Evolutionary conservation across 2,888 invertebrate species (phyloP), one percentile per base, ranked within the genome.

Genomic region (Dorcus hopei): DNA sequence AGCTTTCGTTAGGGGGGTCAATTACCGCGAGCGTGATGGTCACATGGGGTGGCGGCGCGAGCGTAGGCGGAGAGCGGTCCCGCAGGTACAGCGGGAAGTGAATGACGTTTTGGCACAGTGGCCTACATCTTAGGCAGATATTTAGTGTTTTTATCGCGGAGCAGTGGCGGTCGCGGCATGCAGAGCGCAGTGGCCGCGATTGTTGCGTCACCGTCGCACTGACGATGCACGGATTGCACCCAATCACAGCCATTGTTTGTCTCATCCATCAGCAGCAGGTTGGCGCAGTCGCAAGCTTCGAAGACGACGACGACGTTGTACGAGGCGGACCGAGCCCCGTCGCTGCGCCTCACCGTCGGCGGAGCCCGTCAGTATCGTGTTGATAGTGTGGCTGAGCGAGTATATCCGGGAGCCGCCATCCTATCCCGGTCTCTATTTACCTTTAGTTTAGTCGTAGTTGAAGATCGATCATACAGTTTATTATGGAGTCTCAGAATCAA

Each of bases 401-500:
- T 75, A 83, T 82, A 80, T 80, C 81, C 81, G 84, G 83, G 83
- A 82, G 82, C 52, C 83, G 71, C 72, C 81, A 81, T 81, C 81
- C 82, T 79, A 82, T 81, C 80, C 79, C 78, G 78, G 77, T 76
- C 71, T 73, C 76, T 57, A 77, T 77, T 74, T 77, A 78, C 77
- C 77, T 77, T 76, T 78, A 79, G 79, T 78, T 70, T 71, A 70
- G 70, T 68, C 79, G 78, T 80, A 80, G 82, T 79, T 79, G 78
- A 79, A 73, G 78, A 65, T 65, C 65, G 57, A 79, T 63, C 62
- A 63, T 60, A 63, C 62, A 60, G 62, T 60, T 73, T 72, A 74
- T 71, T 72, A 89, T 89, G 89, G 89, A 89, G 83, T 83, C 87
- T 80, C 89, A 88, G 79, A 87, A 80, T 77, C 91, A 91, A 83